Conservation (phyloP, 2,113 vertebrate genomes). For the Anhinga rufa region DNA sequence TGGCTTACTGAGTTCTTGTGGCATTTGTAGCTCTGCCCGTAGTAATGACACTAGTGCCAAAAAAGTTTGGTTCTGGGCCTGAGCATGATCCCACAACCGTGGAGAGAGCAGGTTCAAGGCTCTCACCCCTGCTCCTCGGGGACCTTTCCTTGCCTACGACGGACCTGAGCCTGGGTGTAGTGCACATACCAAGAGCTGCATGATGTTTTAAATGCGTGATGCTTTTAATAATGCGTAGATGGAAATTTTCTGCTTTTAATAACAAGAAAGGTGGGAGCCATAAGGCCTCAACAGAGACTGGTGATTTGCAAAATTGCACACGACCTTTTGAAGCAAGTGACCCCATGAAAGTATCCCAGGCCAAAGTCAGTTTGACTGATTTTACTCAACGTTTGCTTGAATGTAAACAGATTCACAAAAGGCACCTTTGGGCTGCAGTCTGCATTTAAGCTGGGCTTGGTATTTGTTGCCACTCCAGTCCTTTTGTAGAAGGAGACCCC, state of each 20-base stretch:
- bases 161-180: neutral
- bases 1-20: neutral
- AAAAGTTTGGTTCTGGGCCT: neutral
- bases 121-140: neutral
- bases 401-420: neutral
- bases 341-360: neutral
- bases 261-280: neutral
- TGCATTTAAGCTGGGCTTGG: neutral
- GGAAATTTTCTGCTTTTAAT: neutral
- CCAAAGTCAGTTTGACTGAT: neutral
- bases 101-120: neutral
- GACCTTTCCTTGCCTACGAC: neutral
- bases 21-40: neutral
- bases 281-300: neutral
- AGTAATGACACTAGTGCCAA: neutral
- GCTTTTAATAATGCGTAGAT: neutral
- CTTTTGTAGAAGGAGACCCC: neutral
- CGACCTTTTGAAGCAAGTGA: neutral
- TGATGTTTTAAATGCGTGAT: neutral
- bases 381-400: neutral
- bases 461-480: neutral
- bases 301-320: neutral
- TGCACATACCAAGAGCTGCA: neutral
- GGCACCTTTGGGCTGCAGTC: neutral
- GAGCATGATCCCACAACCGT: rapidly evolving